phyloP scores from a whole-genome alignment of 2,113 vertebrate species.

The Azemiops feae region DNA sequence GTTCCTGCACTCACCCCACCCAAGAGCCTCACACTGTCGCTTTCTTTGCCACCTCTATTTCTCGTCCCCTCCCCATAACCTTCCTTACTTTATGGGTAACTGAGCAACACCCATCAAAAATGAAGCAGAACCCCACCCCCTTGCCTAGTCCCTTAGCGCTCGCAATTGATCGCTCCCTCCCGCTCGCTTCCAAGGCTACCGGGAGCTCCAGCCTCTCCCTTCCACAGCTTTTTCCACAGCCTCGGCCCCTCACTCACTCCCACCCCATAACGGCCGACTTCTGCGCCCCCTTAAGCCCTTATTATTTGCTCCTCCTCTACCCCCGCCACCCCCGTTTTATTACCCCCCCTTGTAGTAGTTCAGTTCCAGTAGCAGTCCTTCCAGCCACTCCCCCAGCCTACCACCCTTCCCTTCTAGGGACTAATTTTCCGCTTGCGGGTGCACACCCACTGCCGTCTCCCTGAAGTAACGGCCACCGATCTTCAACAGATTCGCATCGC shows the following conservation, averaged over 20 bases:
- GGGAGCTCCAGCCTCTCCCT: slow-evolving; percentile 23
- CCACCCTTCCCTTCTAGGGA: neutral
- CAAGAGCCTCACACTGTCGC: neutral
- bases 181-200: neutral
- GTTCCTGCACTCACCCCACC: too few relatives aligned
- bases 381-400: neutral
- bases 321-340: too few relatives aligned
- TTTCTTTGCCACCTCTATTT: neutral
- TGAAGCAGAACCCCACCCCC: neutral
- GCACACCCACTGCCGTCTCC: neutral
- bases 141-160: slow-evolving; percentile 37
- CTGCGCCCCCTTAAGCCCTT: neutral
- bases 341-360: neutral
- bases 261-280: neutral
- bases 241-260: slow-evolving; percentile 16
- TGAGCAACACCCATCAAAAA: neutral
- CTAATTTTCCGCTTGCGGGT: neutral
- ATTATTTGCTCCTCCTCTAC: neutral
- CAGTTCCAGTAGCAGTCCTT: neutral
- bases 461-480: slow-evolving; percentile 47
- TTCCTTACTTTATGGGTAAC: neutral
- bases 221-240: neutral
- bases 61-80: neutral
- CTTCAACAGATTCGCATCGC: slow-evolving; percentile 39
- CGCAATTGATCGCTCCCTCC: slow-evolving; percentile 32